Evolutionary conservation across 1,140 invertebrate species (phyloP).

Genomic region (Tenebrio molitor): DNA sequence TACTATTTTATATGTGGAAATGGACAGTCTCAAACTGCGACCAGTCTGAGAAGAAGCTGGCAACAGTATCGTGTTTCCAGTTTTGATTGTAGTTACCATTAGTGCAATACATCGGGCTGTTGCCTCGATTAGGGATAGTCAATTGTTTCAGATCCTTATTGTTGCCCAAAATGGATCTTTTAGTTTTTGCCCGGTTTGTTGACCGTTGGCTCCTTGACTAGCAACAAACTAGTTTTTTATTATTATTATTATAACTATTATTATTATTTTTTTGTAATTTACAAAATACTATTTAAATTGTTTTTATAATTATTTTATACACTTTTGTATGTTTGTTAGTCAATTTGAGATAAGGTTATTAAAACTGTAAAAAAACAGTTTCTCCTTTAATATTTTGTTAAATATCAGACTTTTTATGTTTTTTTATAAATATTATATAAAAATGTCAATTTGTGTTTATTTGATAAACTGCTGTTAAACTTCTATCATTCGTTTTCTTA

Average conservation of each 20-base stretch:
- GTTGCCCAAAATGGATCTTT: slow-evolving; percentile 61
- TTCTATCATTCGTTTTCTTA: slow-evolving; percentile 51
- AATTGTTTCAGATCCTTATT: slow-evolving; percentile 65
- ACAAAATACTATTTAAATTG: slow-evolving; percentile 64
- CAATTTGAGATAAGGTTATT: slow-evolving; percentile 62
- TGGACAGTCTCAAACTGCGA: slow-evolving; percentile 43
- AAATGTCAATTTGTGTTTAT: slow-evolving; percentile 65
- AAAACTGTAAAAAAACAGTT: slow-evolving; percentile 62
- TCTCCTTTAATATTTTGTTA: slow-evolving; percentile 65
- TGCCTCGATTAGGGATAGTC: slow-evolving; percentile 64
- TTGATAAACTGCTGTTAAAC: slow-evolving; percentile 65
- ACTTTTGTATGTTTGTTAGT: slow-evolving; percentile 66
- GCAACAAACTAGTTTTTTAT: slow-evolving; percentile 63
- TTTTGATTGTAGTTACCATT: slow-evolving; percentile 64
- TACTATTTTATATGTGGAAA: slow-evolving; percentile 60
- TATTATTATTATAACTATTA: slow-evolving; percentile 44
- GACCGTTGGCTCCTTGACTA: slow-evolving; percentile 64
- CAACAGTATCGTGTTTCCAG: slow-evolving; percentile 45
- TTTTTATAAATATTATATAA: slow-evolving; percentile 66
- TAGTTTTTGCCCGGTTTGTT: slow-evolving; percentile 60
- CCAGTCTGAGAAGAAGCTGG: slow-evolving; percentile 50
- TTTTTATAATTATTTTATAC: slow-evolving; percentile 66
- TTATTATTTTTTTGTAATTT: slow-evolving; percentile 58
- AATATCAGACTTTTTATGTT: slow-evolving; percentile 66
- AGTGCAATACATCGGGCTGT: slow-evolving; percentile 66